Percentiles rank a stretch among this genome's conserved stretches.
These are phyloP conservation scores for Orchestes rusci DNA, from an alignment of 2,888 invertebrate genomes.

Conservation along the genomic window DNA sequence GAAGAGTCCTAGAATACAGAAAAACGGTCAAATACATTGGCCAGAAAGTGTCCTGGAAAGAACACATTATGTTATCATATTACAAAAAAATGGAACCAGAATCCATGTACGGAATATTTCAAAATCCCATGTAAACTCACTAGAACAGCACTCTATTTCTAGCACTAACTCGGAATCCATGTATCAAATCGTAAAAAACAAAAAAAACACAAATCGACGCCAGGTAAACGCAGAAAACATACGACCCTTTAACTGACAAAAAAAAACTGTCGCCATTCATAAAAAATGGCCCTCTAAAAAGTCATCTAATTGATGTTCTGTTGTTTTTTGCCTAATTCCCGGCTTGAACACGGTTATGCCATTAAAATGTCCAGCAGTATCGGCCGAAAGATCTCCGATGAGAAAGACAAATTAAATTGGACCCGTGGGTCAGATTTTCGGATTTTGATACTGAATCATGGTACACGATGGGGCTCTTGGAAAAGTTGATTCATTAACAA, in stretches of 20 bases:
- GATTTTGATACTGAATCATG: constrained; percentile 1
- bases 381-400: constrained; percentile 54
- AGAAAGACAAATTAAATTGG: constrained; percentile 47
- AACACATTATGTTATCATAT: no score
- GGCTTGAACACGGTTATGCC: constrained; percentile 60
- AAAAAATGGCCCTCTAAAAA: constrained; percentile 25
- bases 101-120: no score
- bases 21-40: no score
- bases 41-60: no score
- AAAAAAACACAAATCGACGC: constrained; percentile 1
- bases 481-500: background rate
- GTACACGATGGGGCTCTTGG: background rate
- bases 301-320: constrained; percentile 56
- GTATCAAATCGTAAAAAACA: background rate
- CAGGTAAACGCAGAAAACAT: constrained; percentile 9
- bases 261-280: constrained; percentile 18
- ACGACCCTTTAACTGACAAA: constrained; percentile 13
- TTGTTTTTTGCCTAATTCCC: constrained; percentile 60
- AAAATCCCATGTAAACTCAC: no score
- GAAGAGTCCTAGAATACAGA: no score
- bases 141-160: no score
- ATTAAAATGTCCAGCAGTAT: constrained; percentile 59
- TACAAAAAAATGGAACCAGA: no score
- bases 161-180: no score
- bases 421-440: constrained; percentile 26